A percentile compares a stretch with the other conserved stretches of the same genome.
Conservation (phyloP, 2,113 vertebrate species). For the Shinisaurus crocodilurus region DNA sequence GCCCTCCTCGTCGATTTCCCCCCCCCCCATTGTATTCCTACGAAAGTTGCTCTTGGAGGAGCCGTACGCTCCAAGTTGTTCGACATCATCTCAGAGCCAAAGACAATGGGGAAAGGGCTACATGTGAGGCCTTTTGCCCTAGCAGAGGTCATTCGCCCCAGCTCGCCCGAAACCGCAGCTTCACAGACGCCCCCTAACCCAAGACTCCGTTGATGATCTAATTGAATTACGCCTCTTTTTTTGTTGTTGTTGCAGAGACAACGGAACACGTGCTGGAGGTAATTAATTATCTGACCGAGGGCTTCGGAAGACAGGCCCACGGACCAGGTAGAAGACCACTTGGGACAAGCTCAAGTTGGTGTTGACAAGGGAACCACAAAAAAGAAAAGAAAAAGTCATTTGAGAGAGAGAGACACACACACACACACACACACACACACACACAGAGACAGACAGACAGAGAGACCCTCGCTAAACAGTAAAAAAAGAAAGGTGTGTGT, state of each 20-base stretch:
- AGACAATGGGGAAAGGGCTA: constrained; percentile 43
- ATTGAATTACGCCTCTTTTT: constrained; percentile 76
- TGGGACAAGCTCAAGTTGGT: background rate
- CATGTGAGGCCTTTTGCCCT: constrained; percentile 60
- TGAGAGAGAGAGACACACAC: background rate
- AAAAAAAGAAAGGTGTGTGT: too few species aligned
- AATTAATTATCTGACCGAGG: constrained; percentile 78
- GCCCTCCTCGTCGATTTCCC: background rate
- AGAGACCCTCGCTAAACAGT: background rate
- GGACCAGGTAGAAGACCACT: constrained; percentile 63
- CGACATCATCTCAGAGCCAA: constrained; percentile 11
- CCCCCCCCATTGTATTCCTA: background rate
- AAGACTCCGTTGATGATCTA: constrained; percentile 80
- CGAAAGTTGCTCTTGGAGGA: background rate
- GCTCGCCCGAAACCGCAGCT: constrained; percentile 66
- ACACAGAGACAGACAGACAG: constrained; percentile 1
- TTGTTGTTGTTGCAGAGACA: constrained; percentile 63
- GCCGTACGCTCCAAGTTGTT: background rate
- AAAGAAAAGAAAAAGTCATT: background rate
- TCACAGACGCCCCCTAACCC: constrained; percentile 71
- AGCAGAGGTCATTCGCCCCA: constrained; percentile 74
- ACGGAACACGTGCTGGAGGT: constrained; percentile 75
- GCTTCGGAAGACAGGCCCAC: constrained; percentile 54
- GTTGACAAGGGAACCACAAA: constrained; percentile 58
- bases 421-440: too few species aligned